Evolutionary conservation across 2,797 vertebrate species (phyloP).

Genomic region (Caiman crocodilus): DNA sequence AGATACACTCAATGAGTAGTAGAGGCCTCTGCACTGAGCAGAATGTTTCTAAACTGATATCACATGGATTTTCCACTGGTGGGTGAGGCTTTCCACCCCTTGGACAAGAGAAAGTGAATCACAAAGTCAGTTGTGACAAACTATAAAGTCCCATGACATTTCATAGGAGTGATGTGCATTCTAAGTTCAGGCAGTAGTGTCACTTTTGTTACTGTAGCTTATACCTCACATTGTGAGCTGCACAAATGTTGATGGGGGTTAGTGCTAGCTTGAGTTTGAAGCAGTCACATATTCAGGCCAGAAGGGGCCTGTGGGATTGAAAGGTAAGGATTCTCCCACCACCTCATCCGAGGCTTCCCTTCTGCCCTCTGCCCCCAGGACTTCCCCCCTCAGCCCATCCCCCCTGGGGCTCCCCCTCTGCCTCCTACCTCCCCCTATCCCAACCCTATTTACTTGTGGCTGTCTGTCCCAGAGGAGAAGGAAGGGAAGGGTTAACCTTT

Average conservation of each 20-base stretch:
- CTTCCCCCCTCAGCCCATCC: too few relatives aligned
- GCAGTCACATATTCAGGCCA: background rate
- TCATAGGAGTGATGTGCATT: background rate
- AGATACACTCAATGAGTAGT: background rate
- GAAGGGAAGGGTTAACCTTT: too few relatives aligned
- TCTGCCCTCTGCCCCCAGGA: too few relatives aligned
- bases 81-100: background rate
- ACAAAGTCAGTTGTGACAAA: background rate
- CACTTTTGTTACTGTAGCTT: background rate
- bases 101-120: background rate
- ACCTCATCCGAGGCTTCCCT: too few relatives aligned
- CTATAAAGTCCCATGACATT: background rate
- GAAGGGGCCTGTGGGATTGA: background rate
- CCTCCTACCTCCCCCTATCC: too few relatives aligned
- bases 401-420: too few relatives aligned
- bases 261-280: background rate
- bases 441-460: too few relatives aligned
- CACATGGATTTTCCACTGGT: background rate
- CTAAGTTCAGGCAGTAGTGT: background rate
- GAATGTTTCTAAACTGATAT: background rate
- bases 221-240: background rate
- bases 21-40: background rate
- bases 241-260: too few relatives aligned
- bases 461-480: too few relatives aligned
- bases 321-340: conserved; percentile 29